Percentiles rank a stretch among this genome's conserved stretches.
phyloP scores from a whole-genome alignment of 2,113 vertebrate species.

The Paratilapia polleni region DNA sequence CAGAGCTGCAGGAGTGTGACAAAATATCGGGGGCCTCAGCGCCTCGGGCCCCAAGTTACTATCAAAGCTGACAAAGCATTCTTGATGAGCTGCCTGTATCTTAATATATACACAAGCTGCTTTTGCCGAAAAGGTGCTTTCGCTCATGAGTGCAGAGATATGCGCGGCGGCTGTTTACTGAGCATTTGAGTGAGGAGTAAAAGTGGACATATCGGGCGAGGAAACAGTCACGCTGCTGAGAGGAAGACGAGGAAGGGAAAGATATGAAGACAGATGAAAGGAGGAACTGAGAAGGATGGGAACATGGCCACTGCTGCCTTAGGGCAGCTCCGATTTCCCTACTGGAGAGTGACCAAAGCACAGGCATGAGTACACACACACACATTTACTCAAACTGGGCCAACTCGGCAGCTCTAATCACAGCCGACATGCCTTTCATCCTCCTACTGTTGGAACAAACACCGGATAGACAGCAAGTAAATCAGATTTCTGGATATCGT shows the following conservation, averaged over 20 bases:
- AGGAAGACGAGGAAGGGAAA: conserved; percentile 27
- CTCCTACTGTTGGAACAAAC: conserved; percentile 64
- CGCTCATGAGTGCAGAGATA: conserved; percentile 25
- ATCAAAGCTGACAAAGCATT: conserved; percentile 66
- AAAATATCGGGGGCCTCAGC: conserved; percentile 46
- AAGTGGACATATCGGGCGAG: conserved; percentile 31
- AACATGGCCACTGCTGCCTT: conserved; percentile 61
- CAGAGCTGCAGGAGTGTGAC: conserved; percentile 62
- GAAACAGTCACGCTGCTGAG: conserved; percentile 27
- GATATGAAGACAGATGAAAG: conserved; percentile 64
- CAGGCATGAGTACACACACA: conserved; percentile 28
- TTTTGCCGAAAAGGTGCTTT: conserved; percentile 14
- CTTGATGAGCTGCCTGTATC: conserved; percentile 56
- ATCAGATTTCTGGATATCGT: conserved; percentile 63
- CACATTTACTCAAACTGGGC: conserved; percentile 41
- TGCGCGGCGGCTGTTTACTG: conserved; percentile 15
- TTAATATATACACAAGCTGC: conserved; percentile 24
- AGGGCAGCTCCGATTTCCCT: conserved; percentile 51
- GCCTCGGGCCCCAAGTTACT: conserved; percentile 51
- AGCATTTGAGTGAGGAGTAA: conserved; percentile 20
- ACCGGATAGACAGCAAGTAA: conserved; percentile 39
- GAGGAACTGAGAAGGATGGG: conserved; percentile 33
- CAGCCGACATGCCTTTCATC: conserved; percentile 70
- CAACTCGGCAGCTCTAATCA: conserved; percentile 61
- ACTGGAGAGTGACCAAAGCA: conserved; percentile 74